These are phyloP conservation scores for Tetropium fuscum DNA, from an alignment of 2,888 invertebrate species.

Conservation along the genomic window DNA sequence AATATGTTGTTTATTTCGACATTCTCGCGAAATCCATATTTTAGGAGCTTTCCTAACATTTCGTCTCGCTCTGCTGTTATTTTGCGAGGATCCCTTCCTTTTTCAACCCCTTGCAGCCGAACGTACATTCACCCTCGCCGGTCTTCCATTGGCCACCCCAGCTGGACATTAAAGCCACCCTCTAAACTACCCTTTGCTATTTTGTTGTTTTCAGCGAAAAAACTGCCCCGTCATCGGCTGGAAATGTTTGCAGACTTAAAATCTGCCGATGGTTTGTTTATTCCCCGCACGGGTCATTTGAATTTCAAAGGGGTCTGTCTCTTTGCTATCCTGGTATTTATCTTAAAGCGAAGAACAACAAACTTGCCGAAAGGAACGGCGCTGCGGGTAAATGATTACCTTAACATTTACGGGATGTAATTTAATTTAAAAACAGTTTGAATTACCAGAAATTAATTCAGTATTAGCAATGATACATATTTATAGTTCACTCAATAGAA, in stretches of 20 bases:
- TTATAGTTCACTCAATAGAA: too few species aligned
- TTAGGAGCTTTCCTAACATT: slow-evolving; percentile 32
- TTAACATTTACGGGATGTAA: too few species aligned
- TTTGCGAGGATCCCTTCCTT: slow-evolving; percentile 41
- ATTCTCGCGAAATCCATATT: slow-evolving; percentile 46
- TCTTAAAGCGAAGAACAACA: neutral
- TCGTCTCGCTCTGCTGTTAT: slow-evolving; percentile 36
- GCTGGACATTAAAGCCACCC: slow-evolving; percentile 59
- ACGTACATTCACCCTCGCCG: slow-evolving; percentile 54
- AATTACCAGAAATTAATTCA: too few species aligned
- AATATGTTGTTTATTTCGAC: slow-evolving; percentile 48
- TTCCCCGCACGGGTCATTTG: neutral
- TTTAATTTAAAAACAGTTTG: too few species aligned
- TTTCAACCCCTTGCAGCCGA: slow-evolving; percentile 51
- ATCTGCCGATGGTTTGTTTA: slow-evolving; percentile 15
- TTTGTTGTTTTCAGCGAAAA: slow-evolving; percentile 48
- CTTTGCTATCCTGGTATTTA: neutral
- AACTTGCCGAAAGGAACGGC: too few species aligned
- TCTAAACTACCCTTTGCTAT: slow-evolving; percentile 57
- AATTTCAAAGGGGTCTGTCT: slow-evolving; percentile 10
- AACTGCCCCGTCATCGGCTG: slow-evolving; percentile 47
- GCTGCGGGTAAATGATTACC: too few species aligned
- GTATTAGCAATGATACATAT: too few species aligned
- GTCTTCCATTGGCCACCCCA: slow-evolving; percentile 54
- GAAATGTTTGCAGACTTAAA: slow-evolving; percentile 30